These are phyloP conservation scores for Pemphigus obesinymphae DNA, from an alignment of 1,140 invertebrate species.

Conservation along the genomic window DNA sequence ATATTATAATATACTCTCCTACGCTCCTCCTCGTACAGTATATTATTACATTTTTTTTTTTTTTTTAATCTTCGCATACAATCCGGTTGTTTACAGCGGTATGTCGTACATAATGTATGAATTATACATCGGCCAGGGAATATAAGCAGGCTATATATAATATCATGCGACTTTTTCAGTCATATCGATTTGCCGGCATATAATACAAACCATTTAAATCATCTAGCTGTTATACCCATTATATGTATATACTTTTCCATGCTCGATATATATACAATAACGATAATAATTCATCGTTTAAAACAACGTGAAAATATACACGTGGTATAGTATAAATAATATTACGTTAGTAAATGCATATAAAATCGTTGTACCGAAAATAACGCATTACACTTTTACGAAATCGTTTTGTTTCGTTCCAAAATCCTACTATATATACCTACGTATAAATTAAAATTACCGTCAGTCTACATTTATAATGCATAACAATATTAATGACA, in stretches of 20 bases:
- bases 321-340: no score
- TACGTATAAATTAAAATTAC: no score
- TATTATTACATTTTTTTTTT: slow-evolving; percentile 34
- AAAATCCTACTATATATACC: no score
- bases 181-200: slow-evolving; percentile 34
- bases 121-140: neutral
- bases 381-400: no score
- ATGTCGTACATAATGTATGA: slow-evolving; percentile 13
- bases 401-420: no score
- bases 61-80: slow-evolving; percentile 10
- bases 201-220: slow-evolving; percentile 4
- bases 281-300: slow-evolving; percentile 7
- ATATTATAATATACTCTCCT: no score
- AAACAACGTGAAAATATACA: neutral
- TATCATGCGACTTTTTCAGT: neutral
- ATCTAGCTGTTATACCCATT: neutral
- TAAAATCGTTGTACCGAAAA: no score
- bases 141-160: neutral
- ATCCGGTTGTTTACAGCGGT: slow-evolving; percentile 33
- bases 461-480: no score
- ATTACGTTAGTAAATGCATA: no score
- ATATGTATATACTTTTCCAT: neutral
- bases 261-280: neutral
- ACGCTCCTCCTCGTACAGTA: slow-evolving; percentile 2
- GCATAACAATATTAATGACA: no score